Base-by-base conservation (phyloP, 2,888 invertebrate species). In the Spodoptera exigua region DNA sequence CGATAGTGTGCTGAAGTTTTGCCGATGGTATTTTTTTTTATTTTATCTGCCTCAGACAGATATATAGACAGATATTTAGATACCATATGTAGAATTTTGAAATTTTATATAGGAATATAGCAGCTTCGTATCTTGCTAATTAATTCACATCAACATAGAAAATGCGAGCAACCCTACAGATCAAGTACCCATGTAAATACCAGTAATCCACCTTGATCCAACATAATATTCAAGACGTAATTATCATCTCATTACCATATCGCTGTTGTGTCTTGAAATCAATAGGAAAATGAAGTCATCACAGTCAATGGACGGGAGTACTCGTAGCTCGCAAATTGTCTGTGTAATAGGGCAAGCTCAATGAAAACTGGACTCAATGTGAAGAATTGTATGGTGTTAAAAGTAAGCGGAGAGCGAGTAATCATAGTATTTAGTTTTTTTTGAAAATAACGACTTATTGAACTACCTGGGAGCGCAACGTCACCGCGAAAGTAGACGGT, bases 301-400 rank as follows among this genome's bases (percentile, higher is more conserved):
- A 5, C 5, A 65, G 37, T 62, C 62, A 62, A 60, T 59, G 59
- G 39, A 46, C 46, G 47, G 65, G 62, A 60, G 27, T 27, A 27
- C 7, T 27, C 61, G 48, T 27, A 62, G 58, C 56, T 71, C 60
- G 67, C 76, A 76, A 74, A 76, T 61, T 48, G 54, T 41, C 14
- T 49, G 55, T 59, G 56, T 73, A 72, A 63, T 61, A 55, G 41
- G 61, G 60, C 59, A 48, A 67, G 64, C 75, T 76, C 74, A 78
- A 76, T 80, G 72, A 72, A 74, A 74, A 72, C 61, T 74, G 53
- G 63, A 79, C 74, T 71, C 76, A 82, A 82, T 86, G 80, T 80
- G 79, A 80, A 79, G 67, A 72, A 69, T 61, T 35, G 44, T 35
- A 3, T 59, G 40, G 51, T 46, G 17, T 32, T 14, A 0, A 13